Conservation (phyloP, 1,140 invertebrate genomes). For the Bombus turneri region DNA sequence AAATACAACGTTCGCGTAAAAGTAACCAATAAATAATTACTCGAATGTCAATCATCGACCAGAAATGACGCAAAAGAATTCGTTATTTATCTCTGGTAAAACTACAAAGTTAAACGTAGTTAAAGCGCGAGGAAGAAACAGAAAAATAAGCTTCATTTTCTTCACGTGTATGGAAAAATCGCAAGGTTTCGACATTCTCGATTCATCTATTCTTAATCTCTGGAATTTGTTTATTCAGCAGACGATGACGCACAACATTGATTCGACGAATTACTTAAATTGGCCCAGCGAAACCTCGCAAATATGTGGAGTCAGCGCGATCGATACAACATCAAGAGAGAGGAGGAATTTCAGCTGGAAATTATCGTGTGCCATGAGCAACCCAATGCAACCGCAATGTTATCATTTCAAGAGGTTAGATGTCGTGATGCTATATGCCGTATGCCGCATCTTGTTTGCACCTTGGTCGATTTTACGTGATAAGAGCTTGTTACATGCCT, state of each 20-base stretch:
- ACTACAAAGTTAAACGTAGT: no score
- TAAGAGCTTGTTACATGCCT: conserved; percentile 10
- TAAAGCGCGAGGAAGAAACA: background rate
- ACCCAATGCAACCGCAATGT: background rate
- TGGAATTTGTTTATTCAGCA: conserved; percentile 21
- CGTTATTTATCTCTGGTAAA: no score
- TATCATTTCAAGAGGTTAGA: conserved; percentile 1
- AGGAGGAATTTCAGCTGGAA: background rate
- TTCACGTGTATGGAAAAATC: background rate
- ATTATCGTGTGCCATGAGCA: conserved; percentile 7
- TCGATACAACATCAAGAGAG: background rate
- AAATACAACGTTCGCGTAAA: no score
- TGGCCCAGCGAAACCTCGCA: background rate
- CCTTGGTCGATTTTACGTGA: conserved; percentile 10
- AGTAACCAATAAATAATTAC: no score
- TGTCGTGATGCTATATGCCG: background rate
- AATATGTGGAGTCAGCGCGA: background rate
- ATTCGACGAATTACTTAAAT: conserved; percentile 17
- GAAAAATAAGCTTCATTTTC: background rate
- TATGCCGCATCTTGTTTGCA: conserved; percentile 17
- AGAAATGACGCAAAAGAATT: no score
- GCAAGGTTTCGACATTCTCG: no score
- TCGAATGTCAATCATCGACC: no score
- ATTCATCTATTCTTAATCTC: conserved; percentile 16
- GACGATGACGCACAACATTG: background rate